Evolutionary conservation across 2,888 invertebrate species (phyloP), one percentile per base, ranked within the genome.

Genomic region (Caenorhabditis sp.): DNA sequence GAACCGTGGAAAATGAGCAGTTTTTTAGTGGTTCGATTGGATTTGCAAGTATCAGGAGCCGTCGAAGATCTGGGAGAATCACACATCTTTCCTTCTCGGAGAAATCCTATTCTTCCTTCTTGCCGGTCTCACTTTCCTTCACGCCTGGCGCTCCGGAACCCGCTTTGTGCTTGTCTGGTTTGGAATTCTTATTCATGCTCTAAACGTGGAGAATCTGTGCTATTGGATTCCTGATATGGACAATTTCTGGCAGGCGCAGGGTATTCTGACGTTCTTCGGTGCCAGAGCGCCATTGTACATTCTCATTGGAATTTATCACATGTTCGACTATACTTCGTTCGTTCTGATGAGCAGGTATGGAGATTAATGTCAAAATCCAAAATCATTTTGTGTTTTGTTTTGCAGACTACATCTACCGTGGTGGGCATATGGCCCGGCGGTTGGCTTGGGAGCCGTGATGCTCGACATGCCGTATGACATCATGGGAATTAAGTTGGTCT

Each of bases 381-480:
- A 32, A 6, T 32, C 9, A 32, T 32, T 32, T 9, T 40, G 2
- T 13, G 2, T 40, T 40, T 40, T 40, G 2, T 40, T 2, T 80
- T 70, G 20, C 9, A 92, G 93, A 47, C 91, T 93, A 84, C 92
- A 92, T 32, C 90, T 94, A 20, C 92, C 92, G 35, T 92, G 92
- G 89, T 93, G 93, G 92, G 93, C 93, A 0, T 93, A 93, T 85
- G 89, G 90, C 15, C 89, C 89, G 22, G 91, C 90, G 0, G 95
- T 95, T 15, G 96, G 95, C 0, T 92, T 96, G 35, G 93, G 94
- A 6, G 94, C 94, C 0, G 95, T 95, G 0, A 93, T 95, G 56
- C 94, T 95, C 44, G 95, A 96, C 91, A 93, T 95, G 58, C 95
- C 96, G 0, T 87, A 95, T 90, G 95, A 96, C 90, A 95, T 96